Conservation (phyloP, 1,140 invertebrate genomes). For the Pseudobourletiella spinata region DNA sequence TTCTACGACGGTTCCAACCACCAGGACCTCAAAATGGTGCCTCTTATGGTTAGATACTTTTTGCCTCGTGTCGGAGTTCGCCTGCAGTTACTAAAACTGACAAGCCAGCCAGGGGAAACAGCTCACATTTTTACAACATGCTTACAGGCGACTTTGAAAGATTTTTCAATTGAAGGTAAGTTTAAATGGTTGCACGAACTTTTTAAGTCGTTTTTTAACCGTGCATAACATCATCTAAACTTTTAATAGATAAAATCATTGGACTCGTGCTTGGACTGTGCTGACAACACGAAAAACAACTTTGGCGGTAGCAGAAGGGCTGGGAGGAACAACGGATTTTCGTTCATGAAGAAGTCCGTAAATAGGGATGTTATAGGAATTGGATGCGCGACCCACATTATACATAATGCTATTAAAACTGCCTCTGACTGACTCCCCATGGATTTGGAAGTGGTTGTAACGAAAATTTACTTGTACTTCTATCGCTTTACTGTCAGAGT, state of each 20-base stretch:
- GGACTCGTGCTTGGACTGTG: slow-evolving; percentile 72
- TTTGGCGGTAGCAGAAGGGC: background rate
- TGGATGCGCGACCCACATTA: slow-evolving; percentile 37
- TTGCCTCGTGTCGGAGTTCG: background rate
- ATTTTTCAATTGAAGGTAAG: no score
- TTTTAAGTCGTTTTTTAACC: no score
- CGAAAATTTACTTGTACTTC: slow-evolving; percentile 38
- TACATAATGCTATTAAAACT: slow-evolving; percentile 39
- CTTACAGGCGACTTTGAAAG: no score
- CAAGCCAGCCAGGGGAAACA: background rate
- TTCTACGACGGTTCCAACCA: background rate
- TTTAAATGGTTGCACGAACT: no score
- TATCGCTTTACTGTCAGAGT: slow-evolving; percentile 37
- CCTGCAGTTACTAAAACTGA: background rate
- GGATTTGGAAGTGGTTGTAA: slow-evolving; percentile 35
- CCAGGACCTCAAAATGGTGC: background rate
- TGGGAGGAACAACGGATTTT: background rate
- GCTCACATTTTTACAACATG: no score
- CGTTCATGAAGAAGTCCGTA: background rate
- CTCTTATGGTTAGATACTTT: background rate
- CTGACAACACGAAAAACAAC: slow-evolving; percentile 9
- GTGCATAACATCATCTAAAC: no score
- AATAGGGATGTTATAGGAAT: slow-evolving; percentile 28
- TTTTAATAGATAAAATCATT: no score
- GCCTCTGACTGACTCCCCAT: slow-evolving; percentile 37